These are phyloP conservation scores for Zelleria hepariella DNA, from an alignment of 2,888 invertebrate genomes.

Conservation along the genomic window DNA sequence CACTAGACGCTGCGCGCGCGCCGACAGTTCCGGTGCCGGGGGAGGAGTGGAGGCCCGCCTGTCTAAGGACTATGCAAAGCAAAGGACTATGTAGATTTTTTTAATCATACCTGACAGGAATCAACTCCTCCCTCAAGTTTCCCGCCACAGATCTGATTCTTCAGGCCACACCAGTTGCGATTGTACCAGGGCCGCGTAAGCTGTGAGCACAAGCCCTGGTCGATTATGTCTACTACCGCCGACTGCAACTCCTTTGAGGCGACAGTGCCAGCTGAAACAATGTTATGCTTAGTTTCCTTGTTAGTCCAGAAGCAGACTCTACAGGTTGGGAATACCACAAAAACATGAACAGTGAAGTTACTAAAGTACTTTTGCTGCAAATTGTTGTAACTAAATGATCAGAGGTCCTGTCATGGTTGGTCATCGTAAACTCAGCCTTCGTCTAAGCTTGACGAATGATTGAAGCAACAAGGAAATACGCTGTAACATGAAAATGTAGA, in stretches of 20 bases:
- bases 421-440: no score
- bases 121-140: slow-evolving; percentile 45
- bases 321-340: background rate
- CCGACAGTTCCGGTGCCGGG: no score
- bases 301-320: background rate
- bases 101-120: slow-evolving; percentile 39
- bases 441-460: no score
- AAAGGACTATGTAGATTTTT: background rate
- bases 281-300: background rate
- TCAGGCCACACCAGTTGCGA: slow-evolving; percentile 36
- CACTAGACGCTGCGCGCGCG: no score
- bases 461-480: no score
- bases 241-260: slow-evolving; percentile 35
- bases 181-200: slow-evolving; percentile 26
- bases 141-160: slow-evolving; percentile 47
- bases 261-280: background rate
- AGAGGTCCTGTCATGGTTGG: no score
- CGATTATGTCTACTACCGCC: slow-evolving; percentile 34
- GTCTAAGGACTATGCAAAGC: no score
- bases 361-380: no score
- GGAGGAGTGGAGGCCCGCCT: no score
- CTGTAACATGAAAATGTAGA: no score
- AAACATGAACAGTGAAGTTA: no score
- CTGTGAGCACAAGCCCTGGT: slow-evolving; percentile 25
- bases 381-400: no score